These are phyloP conservation scores for Copsychus sechellarum DNA, from an alignment of 2,113 vertebrate species.

Conservation along the genomic window DNA sequence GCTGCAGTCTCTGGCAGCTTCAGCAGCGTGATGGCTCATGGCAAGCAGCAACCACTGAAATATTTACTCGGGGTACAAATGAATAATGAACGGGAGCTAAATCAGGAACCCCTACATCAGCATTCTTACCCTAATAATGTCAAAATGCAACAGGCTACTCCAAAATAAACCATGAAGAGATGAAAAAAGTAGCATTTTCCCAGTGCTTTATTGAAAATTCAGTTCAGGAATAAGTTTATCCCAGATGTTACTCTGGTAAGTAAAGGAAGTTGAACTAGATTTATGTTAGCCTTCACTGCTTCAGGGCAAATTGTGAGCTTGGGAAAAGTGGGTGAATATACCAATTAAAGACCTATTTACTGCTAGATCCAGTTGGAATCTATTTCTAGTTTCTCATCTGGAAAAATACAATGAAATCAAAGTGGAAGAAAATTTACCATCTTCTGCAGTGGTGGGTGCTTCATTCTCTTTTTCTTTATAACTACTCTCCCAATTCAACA, in stretches of 20 bases:
- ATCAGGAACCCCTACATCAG: background rate
- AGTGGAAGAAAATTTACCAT: background rate
- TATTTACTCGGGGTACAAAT: background rate
- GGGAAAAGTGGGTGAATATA: background rate
- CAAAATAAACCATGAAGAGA: background rate
- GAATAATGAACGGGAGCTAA: background rate
- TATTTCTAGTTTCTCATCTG: background rate
- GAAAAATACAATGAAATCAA: background rate
- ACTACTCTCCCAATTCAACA: background rate
- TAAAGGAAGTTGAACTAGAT: background rate
- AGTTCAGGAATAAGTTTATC: background rate
- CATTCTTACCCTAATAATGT: background rate
- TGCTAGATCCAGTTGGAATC: background rate
- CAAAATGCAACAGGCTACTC: background rate
- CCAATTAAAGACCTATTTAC: background rate
- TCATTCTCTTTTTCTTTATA: background rate
- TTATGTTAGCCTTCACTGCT: background rate
- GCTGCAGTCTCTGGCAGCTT: background rate
- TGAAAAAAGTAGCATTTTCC: background rate
- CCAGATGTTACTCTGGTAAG: background rate
- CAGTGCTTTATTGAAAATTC: background rate
- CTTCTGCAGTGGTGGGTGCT: background rate
- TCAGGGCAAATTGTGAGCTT: background rate
- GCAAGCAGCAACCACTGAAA: background rate
- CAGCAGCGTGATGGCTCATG: background rate